phyloP scores from a whole-genome alignment of 2,113 vertebrate genomes.

The Fregata magnificens region DNA sequence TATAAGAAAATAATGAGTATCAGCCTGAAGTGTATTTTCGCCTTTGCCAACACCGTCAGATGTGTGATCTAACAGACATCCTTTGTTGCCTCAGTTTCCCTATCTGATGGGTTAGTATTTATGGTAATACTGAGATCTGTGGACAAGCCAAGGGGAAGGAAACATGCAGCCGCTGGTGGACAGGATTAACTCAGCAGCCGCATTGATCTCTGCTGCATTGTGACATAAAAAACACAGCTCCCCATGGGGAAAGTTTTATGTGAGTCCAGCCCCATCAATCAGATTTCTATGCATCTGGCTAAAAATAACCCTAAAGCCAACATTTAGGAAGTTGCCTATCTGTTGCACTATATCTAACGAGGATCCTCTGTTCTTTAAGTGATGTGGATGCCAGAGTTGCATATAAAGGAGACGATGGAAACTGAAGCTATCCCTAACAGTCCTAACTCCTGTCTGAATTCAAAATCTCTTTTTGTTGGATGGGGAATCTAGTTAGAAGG shows the following conservation, averaged over 20 bases:
- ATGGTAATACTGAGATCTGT: accelerated
- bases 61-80: accelerated
- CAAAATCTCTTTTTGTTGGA: background rate
- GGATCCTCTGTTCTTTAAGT: background rate
- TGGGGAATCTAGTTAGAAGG: background rate
- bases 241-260: background rate
- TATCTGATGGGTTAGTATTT: background rate
- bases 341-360: accelerated
- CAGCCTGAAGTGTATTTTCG: background rate
- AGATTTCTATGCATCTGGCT: background rate
- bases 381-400: background rate
- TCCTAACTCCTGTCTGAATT: background rate
- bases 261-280: background rate
- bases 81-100: background rate
- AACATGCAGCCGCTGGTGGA: background rate
- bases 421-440: background rate
- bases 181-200: background rate
- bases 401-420: background rate
- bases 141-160: background rate
- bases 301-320: background rate
- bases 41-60: background rate
- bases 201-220: background rate
- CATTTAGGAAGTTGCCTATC: background rate
- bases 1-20: background rate
- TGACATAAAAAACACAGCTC: background rate